Evolutionary conservation across 2,888 invertebrate genomes (phyloP), one percentile per base, ranked within the genome.

Genomic region (Eubasilissa splendida): DNA sequence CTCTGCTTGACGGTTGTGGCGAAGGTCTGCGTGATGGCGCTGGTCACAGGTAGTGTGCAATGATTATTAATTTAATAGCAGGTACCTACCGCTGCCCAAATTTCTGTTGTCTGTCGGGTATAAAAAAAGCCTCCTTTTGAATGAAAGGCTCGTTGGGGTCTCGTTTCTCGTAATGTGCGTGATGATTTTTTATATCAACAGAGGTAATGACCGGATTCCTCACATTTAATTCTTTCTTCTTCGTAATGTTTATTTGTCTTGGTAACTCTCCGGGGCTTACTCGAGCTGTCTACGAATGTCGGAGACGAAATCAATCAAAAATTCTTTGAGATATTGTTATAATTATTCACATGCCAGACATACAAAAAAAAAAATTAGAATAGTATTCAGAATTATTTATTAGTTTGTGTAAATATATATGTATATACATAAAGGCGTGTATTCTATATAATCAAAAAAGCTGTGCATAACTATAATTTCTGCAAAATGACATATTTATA

Each of bases 31-130:
- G 42, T 42, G 42, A 42, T 42, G 42, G 42, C 42, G 3, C 42
- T 42, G 42, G 2, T 42, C 42, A 7, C 42, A 42, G 42, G 42
- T 42, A 42, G 42, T 42, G 7, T 7, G 42, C 42, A 2, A 50
- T 50, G 68, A 50, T 68, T 68, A 68, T 68, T 68, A 68, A 68
- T 68, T 68, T 68, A 68, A 52, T 68, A 42, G 42, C 42, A 42
- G 42, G 42, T 42, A 42, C 42, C 42, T 42, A 42, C 42, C 42
- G 68, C 22, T 50, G 33, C 50, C 68, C 68, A 68, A 68, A 68
- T 68, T 31, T 63, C 63, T 33, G 63, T 33, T 63, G 60, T 63
- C 31, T 33, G 63, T 11, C 33, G 63, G 68, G 52, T 10, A 50
- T 50, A 68, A 68, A 68, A 68, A 68, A 68, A 5, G 68, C 7